Conservation (phyloP, 2,888 invertebrate genomes). For the Thyatira batis region DNA sequence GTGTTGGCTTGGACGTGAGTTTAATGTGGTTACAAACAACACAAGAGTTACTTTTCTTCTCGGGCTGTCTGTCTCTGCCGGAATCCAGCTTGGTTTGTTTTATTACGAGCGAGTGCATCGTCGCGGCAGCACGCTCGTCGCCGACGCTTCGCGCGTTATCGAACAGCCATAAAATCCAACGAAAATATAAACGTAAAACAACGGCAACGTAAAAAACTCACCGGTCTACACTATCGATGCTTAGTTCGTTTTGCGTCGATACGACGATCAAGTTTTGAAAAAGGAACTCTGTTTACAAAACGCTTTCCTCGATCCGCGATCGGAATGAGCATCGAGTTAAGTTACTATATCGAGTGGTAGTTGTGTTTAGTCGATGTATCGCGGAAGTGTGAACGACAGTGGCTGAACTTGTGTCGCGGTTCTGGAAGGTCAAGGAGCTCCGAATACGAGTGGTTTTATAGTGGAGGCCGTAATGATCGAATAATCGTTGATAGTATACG, state of each 20-base stretch:
- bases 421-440: conserved; percentile 59
- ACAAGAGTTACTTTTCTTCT: conserved; percentile 30
- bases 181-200: conserved; percentile 34
- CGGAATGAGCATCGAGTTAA: conserved; percentile 32
- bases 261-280: conserved; percentile 46
- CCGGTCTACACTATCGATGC: conserved; percentile 29
- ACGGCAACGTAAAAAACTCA: conserved; percentile 27
- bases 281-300: conserved; percentile 53
- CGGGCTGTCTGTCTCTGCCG: conserved; percentile 27
- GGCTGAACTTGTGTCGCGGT: conserved; percentile 45
- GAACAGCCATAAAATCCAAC: conserved; percentile 35
- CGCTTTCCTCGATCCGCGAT: conserved; percentile 26
- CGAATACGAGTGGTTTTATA: conserved; percentile 1
- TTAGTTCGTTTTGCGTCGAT: conserved; percentile 31
- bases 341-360: conserved; percentile 26
- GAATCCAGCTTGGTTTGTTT: conserved; percentile 20
- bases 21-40: conserved; percentile 14
- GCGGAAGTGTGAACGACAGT: conserved; percentile 46
- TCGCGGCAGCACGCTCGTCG: conserved; percentile 58
- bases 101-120: conserved; percentile 64
- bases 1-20: conserved; percentile 32
- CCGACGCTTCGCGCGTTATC: conserved; percentile 31
- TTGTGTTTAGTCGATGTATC: conserved; percentile 36
- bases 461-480: conserved; percentile 30
- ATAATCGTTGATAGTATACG: conserved; percentile 26